These are phyloP conservation scores for Rissa tridactyla DNA, from an alignment of 2,113 vertebrate species.

Conservation along the genomic window DNA sequence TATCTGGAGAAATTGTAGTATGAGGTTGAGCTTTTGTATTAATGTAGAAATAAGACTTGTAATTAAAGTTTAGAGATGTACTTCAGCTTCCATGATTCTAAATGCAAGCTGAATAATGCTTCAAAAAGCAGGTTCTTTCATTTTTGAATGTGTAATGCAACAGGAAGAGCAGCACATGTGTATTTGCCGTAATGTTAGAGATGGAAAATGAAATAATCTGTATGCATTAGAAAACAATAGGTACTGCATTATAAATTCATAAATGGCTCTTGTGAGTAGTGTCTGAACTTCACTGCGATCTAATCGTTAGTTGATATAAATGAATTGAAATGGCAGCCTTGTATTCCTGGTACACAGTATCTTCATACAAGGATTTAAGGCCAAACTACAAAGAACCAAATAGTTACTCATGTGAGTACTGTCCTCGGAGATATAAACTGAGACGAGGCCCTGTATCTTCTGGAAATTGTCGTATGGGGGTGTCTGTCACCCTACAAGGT, in stretches of 20 bases:
- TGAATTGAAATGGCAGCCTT: neutral
- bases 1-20: neutral
- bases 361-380: neutral
- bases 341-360: neutral
- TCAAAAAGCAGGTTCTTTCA: neutral
- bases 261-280: neutral
- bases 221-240: neutral
- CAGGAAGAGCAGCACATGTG: neutral
- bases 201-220: neutral
- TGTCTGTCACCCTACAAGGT: neutral
- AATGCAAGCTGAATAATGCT: neutral
- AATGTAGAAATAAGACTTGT: neutral
- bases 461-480: neutral
- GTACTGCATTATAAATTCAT: neutral
- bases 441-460: neutral
- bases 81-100: neutral
- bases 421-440: neutral
- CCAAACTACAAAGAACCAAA: neutral
- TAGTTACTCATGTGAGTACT: neutral
- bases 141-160: neutral
- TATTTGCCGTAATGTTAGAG: neutral
- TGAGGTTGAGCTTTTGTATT: neutral
- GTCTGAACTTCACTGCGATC: neutral
- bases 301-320: neutral
- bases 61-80: neutral